phyloP scores from a whole-genome alignment of 2,888 invertebrate genomes.

The Drosophila mayaguana region DNA sequence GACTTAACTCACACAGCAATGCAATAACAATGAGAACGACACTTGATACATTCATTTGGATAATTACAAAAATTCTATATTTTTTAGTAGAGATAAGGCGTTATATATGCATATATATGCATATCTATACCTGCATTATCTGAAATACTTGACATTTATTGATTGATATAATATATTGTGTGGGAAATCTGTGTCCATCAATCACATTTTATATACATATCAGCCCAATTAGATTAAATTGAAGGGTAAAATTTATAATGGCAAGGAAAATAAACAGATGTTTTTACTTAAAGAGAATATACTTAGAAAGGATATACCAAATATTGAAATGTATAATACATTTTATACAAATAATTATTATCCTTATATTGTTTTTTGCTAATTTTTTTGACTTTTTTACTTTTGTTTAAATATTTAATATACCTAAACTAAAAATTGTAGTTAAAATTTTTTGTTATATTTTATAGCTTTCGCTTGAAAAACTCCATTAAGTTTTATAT shows the following conservation, averaged over 20 bases:
- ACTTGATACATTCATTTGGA: not conserved
- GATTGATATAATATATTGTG: constrained; percentile 19
- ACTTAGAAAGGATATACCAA: not conserved
- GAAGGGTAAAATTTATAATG: not conserved
- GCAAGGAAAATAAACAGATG: not conserved
- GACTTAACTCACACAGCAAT: too few relatives aligned
- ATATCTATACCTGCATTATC: constrained; percentile 12
- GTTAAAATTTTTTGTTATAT: not conserved
- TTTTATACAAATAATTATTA: not conserved
- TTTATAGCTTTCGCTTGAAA: not conserved
- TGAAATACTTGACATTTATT: not conserved
- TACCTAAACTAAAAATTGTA: too few relatives aligned
- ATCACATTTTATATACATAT: constrained; percentile 17
- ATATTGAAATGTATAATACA: not conserved
- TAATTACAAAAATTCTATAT: constrained; percentile 11
- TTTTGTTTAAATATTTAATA: too few relatives aligned
- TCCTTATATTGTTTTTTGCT: not conserved
- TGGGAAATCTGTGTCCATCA: constrained; percentile 31
- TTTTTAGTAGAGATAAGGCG: not conserved
- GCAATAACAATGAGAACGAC: constrained; percentile 4
- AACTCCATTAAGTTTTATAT: too few relatives aligned
- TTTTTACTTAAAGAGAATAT: not conserved
- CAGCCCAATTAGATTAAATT: not conserved
- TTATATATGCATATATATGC: not conserved
- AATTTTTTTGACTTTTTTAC: not conserved